A percentile compares a stretch with the other conserved stretches of the same genome.
These are phyloP conservation scores for Marisa cornuarietis DNA, from an alignment of 1,140 invertebrate species.

Conservation along the genomic window DNA sequence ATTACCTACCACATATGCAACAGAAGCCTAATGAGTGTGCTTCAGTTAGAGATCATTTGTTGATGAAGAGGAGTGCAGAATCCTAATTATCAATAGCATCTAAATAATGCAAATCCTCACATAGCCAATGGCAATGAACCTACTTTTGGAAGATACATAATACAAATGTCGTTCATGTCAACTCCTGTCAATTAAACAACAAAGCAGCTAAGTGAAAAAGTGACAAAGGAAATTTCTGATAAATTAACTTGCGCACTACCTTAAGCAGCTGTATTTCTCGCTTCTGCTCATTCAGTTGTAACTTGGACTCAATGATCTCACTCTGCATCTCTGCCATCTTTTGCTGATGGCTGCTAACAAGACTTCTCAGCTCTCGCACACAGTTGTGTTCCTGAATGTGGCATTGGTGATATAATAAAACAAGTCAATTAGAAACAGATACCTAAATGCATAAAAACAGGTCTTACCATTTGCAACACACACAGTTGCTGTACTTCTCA, in stretches of 20 bases:
- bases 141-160: too few species aligned
- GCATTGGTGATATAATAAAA: constrained; percentile 4
- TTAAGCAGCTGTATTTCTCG: constrained; percentile 86
- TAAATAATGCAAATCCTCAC: not conserved
- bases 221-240: not conserved
- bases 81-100: constrained; percentile 11
- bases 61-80: constrained; percentile 9
- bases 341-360: constrained; percentile 87
- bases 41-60: too few species aligned
- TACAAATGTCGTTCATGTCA: too few species aligned
- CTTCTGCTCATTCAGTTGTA: constrained; percentile 88
- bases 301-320: constrained; percentile 64
- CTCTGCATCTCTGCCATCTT: constrained; percentile 86
- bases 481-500: too few species aligned
- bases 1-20: too few species aligned
- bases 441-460: too few species aligned
- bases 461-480: too few species aligned
- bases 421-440: too few species aligned
- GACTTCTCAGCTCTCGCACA: constrained; percentile 82
- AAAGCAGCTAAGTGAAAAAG: not conserved
- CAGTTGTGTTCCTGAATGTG: constrained; percentile 84
- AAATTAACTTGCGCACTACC: constrained; percentile 63
- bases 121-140: too few species aligned
- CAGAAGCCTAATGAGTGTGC: too few species aligned
- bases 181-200: not conserved